Percentiles rank a stretch among this genome's conserved stretches.
These are phyloP conservation scores for Pharmacophagus antenor DNA, from an alignment of 2,888 invertebrate species.

Conservation along the genomic window DNA sequence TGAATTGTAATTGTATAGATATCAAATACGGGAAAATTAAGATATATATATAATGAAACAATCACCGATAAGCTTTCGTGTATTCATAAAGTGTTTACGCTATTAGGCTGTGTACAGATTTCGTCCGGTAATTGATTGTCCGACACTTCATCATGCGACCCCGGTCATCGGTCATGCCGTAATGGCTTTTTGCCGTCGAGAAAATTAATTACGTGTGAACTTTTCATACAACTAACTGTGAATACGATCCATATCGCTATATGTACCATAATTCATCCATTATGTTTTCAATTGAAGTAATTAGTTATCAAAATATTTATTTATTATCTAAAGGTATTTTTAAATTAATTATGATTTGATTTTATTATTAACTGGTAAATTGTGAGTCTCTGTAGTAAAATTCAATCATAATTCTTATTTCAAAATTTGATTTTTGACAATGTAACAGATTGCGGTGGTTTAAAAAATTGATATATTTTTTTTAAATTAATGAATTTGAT, in stretches of 20 bases:
- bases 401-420: no score
- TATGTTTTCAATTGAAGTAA: no score
- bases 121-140: conserved; percentile 41
- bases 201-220: conserved; percentile 28
- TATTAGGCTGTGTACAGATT: conserved; percentile 21
- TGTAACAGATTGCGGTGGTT: no score
- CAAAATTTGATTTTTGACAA: no score
- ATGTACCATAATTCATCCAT: not conserved
- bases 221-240: conserved; percentile 7
- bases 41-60: not conserved
- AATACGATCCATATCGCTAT: not conserved
- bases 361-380: no score
- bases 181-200: conserved; percentile 31
- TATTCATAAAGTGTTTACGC: not conserved
- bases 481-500: no score
- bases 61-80: not conserved
- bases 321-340: no score
- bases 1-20: no score
- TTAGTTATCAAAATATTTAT: no score
- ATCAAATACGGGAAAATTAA: not conserved
- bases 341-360: no score
- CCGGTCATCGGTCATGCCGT: conserved; percentile 55
- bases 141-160: conserved; percentile 61
- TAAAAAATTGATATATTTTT: no score
- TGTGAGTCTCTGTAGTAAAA: no score